These are phyloP conservation scores for Anisognathus igniventris DNA, from an alignment of 2,797 vertebrate genomes.

Conservation along the genomic window DNA sequence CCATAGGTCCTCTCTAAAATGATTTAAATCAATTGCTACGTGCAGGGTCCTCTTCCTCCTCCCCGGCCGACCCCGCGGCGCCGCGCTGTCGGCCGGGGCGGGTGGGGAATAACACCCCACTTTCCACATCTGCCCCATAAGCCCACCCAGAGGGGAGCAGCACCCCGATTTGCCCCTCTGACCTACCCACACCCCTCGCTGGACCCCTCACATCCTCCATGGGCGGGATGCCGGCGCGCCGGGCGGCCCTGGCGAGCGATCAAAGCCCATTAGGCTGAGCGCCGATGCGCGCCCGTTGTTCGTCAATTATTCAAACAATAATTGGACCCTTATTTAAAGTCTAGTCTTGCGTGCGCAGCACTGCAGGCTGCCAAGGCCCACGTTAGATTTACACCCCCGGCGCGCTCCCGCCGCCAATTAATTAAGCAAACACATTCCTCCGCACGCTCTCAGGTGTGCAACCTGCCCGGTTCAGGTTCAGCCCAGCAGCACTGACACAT, in stretches of 20 bases:
- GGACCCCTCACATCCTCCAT: neutral
- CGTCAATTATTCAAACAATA: constrained; percentile 79
- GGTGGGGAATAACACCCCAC: neutral
- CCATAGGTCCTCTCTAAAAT: constrained; percentile 78
- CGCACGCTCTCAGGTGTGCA: constrained; percentile 74
- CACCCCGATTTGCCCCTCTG: neutral
- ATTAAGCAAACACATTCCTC: constrained; percentile 73
- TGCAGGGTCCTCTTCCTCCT: constrained; percentile 27
- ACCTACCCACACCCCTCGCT: neutral
- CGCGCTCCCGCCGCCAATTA: constrained; percentile 65
- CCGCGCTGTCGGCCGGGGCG: rapidly evolving
- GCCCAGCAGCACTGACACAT: neutral
- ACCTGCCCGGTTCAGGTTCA: neutral
- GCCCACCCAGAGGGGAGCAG: neutral
- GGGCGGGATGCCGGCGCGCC: neutral
- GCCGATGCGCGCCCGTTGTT: constrained; percentile 58
- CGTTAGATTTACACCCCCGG: constrained; percentile 58
- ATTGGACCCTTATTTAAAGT: constrained; percentile 81
- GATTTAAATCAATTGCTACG: constrained; percentile 77
- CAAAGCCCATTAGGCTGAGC: constrained; percentile 64
- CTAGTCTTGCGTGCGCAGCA: constrained; percentile 69
- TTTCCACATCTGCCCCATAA: neutral
- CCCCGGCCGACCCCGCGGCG: neutral
- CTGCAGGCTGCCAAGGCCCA: constrained; percentile 64
- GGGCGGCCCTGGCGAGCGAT: constrained; percentile 47